A percentile compares a stretch with the other conserved stretches of the same genome.
Conservation (phyloP, 1,140 invertebrate genomes). For the Hycleus cichorii region DNA sequence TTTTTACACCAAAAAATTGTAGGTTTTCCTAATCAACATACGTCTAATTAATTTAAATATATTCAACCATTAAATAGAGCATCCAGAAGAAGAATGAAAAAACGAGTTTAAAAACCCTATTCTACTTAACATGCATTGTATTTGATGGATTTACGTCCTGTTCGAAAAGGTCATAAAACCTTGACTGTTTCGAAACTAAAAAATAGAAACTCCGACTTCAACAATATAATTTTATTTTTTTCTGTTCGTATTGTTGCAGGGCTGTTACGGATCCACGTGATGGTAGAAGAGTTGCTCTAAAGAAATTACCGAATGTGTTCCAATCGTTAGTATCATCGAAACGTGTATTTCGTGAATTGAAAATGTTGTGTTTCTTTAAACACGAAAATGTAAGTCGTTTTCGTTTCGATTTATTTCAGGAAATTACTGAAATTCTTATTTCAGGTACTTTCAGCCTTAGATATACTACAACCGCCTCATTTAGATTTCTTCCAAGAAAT, state of each 20-base stretch:
- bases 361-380: slow-evolving; percentile 99
- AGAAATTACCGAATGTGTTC: slow-evolving; percentile 99
- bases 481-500: slow-evolving; percentile 99
- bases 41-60: too few relatives aligned
- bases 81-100: too few relatives aligned
- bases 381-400: slow-evolving; percentile 89
- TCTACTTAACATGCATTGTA: background rate
- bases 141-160: background rate
- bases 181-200: background rate
- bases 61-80: too few relatives aligned
- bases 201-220: background rate
- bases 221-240: background rate
- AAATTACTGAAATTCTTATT: background rate
- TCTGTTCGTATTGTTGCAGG: slow-evolving; percentile 54
- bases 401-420: background rate
- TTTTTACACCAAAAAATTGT: too few relatives aligned
- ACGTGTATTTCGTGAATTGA: slow-evolving; percentile 95
- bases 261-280: slow-evolving; percentile 99
- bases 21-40: too few relatives aligned
- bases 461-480: slow-evolving; percentile 93
- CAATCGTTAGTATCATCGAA: slow-evolving; percentile 98
- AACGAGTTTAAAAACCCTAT: background rate
- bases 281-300: slow-evolving; percentile 93
- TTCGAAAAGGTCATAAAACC: background rate
- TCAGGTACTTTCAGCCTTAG: slow-evolving; percentile 90